Conservation (phyloP, 2,797 vertebrate genomes). For the Catharus ustulatus region DNA sequence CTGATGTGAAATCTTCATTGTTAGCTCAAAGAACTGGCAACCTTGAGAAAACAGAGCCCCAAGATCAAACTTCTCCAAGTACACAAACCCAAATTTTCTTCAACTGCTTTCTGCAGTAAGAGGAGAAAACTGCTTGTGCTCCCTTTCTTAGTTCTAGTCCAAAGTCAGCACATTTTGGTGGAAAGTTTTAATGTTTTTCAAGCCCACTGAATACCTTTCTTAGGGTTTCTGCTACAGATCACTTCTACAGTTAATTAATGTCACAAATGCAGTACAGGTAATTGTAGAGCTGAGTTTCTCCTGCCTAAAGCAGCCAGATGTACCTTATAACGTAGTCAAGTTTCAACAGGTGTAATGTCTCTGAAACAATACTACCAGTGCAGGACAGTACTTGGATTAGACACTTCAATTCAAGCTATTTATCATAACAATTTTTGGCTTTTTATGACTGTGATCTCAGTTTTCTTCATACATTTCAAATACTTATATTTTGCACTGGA, state of each 20-base stretch:
- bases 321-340: neutral
- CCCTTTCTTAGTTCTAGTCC: neutral
- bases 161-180: neutral
- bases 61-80: neutral
- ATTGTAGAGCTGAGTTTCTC: neutral
- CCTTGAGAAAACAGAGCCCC: neutral
- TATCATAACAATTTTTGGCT: neutral
- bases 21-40: neutral
- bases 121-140: neutral
- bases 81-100: neutral
- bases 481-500: neutral
- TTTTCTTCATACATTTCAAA: neutral
- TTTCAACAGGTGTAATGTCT: neutral
- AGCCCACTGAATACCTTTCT: neutral
- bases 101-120: neutral
- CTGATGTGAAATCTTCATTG: neutral
- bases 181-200: neutral
- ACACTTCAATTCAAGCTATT: neutral
- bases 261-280: neutral
- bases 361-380: neutral
- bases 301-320: neutral
- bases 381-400: neutral
- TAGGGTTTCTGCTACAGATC: neutral
- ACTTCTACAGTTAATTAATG: neutral
- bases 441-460: neutral